Percentiles rank a stretch among this genome's conserved stretches.
phyloP scores from a whole-genome alignment of 30 jellyfish, hydroid and myxozoan genomes.

The Chrysaora quinquecirrha region DNA sequence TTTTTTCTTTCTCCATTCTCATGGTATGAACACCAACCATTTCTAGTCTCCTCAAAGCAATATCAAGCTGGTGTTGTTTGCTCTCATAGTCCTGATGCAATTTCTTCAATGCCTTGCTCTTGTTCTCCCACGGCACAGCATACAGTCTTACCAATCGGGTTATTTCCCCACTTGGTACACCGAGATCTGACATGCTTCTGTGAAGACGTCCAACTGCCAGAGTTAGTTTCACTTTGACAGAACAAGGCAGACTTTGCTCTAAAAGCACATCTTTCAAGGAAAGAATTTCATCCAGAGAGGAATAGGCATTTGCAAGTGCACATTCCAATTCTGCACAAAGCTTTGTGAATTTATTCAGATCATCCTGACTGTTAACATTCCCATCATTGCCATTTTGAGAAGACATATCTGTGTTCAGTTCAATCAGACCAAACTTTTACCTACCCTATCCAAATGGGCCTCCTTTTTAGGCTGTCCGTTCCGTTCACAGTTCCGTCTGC shows the following conservation, averaged over 20 bases:
- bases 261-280: slow-evolving; percentile 42
- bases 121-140: slow-evolving; percentile 87
- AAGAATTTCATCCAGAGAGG: slow-evolving; percentile 54
- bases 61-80: slow-evolving; percentile 74
- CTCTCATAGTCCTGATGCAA: slow-evolving; percentile 78
- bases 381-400: not conserved
- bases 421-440: no score
- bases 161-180: slow-evolving; percentile 72
- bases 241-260: slow-evolving; percentile 58
- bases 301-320: slow-evolving; percentile 49
- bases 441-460: no score
- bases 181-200: slow-evolving; percentile 61
- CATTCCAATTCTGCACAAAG: slow-evolving; percentile 61
- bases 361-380: not conserved
- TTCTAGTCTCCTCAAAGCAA: slow-evolving; percentile 80
- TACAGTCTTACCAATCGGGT: slow-evolving; percentile 72
- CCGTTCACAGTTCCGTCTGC: no score
- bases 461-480: no score
- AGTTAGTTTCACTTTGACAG: slow-evolving; percentile 33
- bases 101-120: slow-evolving; percentile 72
- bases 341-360: slow-evolving; percentile 43
- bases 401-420: no score
- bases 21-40: slow-evolving; percentile 67
- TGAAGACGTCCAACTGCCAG: slow-evolving; percentile 66
- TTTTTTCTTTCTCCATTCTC: slow-evolving; percentile 72